Base-by-base conservation (phyloP, 2,888 invertebrate species). In the Homarus gammarus region DNA sequence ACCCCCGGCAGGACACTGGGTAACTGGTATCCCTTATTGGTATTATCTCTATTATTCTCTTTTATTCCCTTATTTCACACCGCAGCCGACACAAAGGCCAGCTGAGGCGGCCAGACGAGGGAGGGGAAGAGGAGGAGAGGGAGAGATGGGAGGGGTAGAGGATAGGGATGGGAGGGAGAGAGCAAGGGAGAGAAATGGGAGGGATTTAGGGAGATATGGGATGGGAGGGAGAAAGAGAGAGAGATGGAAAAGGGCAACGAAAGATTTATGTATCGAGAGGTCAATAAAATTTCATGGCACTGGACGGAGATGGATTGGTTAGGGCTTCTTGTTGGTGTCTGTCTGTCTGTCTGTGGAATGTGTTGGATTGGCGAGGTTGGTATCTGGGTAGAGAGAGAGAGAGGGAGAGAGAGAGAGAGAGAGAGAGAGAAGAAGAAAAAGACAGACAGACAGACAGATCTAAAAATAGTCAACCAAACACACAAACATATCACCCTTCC, bases 61-160 rank as follows among this genome's bases (percentile, higher is more conserved):
- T 83, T 87, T 87, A 87, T 87, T 87, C 87, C 87, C 87, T 87
- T 87, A 87, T 87, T 87, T 87, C 87, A 87, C 87, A 83, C 87
- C 87, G 61, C 75, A 61, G 75, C 64, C 87, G 75, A 44, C 82
- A 82, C 82, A 82, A 87, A 83, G 82, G 61, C 61, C 73, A 75
- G 82, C 82, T 87, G 87, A 31, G 79, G 12, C 33, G 68, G 51
- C 27, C 27, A 73, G 73, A 36, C 36, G 56, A 18, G 33, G 40
- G 77, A n/a, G 61, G 44, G 36, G 33, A 51, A 31, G 22, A 61
- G 15, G 31, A 31, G 2, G 77, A 72, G 51, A 27, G 10, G n/a
- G 27, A 36, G 79, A n/a, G 33, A n/a, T n/a, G 38, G 8, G 31
- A 31, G 40, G n/a, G 33, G 31, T 10, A 22, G 31, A 22, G 44